Conservation (phyloP, 2,113 vertebrate species). For the Sinocyclocheilus anophthalmus region DNA sequence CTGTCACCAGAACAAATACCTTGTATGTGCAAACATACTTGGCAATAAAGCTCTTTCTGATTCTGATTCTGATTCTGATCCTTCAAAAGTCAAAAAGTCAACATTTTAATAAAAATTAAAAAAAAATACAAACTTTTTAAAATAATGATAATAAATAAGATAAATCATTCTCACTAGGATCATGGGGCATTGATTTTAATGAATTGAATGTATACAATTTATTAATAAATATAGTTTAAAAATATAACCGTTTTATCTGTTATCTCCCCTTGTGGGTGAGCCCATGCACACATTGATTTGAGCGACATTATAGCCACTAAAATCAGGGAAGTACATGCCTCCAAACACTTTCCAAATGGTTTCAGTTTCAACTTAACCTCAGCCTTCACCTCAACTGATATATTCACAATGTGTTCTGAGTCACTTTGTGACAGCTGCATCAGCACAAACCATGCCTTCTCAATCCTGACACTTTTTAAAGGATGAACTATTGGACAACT, state of each 20-base stretch:
- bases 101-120: too few relatives aligned
- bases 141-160: too few relatives aligned
- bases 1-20: too few relatives aligned
- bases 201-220: too few relatives aligned
- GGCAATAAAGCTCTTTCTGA: too few relatives aligned
- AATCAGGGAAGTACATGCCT: not conserved
- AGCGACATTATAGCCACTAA: not conserved
- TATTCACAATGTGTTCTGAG: constrained; percentile 4
- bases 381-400: not conserved
- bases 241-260: not conserved
- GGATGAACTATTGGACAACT: constrained; percentile 5
- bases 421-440: constrained; percentile 2
- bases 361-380: constrained; percentile 14
- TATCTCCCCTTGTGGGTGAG: not conserved
- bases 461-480: constrained; percentile 19
- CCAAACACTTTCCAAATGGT: constrained; percentile 16
- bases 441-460: constrained; percentile 7
- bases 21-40: too few relatives aligned
- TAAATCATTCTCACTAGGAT: too few relatives aligned
- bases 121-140: too few relatives aligned
- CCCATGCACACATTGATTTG: constrained; percentile 6
- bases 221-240: not conserved
- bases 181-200: too few relatives aligned
- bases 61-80: too few relatives aligned
- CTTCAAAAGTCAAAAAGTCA: too few relatives aligned